phyloP scores from a whole-genome alignment of 2,888 invertebrate genomes.

The Andrena marginata region DNA sequence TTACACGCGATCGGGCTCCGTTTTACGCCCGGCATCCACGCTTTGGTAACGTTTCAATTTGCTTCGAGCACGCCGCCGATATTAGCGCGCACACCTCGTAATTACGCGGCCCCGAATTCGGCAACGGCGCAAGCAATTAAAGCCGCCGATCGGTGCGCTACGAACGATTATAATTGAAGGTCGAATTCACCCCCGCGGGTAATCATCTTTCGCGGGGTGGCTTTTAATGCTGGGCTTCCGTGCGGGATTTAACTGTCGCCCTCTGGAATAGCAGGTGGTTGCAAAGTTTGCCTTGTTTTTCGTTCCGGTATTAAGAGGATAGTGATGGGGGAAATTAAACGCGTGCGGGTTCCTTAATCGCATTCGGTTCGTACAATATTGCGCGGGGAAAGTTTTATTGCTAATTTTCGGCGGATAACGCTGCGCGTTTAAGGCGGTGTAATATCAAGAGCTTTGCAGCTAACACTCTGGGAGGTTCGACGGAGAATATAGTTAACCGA shows the following conservation, averaged over 20 bases:
- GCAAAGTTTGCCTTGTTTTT: no score
- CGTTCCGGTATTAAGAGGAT: neutral
- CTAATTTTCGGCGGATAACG: neutral
- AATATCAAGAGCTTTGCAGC: slow-evolving; percentile 34
- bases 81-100: neutral
- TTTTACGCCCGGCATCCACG: neutral
- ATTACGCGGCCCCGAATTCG: neutral
- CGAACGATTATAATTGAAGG: neutral
- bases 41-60: neutral
- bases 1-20: neutral
- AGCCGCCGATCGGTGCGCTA: neutral
- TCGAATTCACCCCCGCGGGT: neutral
- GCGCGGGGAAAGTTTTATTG: no score
- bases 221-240: slow-evolving; percentile 5
- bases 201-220: neutral
- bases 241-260: neutral
- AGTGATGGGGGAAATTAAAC: neutral
- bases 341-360: slow-evolving; percentile 24
- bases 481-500: slow-evolving; percentile 48
- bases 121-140: neutral
- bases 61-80: neutral
- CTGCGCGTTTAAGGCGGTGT: neutral
- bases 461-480: slow-evolving; percentile 12
- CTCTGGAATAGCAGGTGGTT: no score
- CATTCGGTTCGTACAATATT: neutral